Conservation (phyloP, 2,888 invertebrate genomes). For the Gymnosoma rotundatum region DNA sequence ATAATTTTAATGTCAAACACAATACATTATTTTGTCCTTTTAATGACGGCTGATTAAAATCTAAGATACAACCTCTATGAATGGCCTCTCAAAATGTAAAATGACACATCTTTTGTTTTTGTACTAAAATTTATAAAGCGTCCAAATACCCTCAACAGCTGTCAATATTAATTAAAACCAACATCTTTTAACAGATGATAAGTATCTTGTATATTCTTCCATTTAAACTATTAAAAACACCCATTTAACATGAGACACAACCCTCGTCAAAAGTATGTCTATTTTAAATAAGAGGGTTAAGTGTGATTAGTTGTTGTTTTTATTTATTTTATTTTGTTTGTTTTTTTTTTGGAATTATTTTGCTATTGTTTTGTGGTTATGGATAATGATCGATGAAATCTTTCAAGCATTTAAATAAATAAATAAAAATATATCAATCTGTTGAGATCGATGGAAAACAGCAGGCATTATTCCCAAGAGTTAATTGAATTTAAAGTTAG, state of each 20-base stretch:
- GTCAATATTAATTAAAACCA: conserved; percentile 3
- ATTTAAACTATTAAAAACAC: conserved; percentile 4
- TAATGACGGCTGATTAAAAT: too few relatives aligned
- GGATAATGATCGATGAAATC: conserved; percentile 58
- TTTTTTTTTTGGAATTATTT: conserved; percentile 2
- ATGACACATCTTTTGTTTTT: not conserved
- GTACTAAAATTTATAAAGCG: not conserved
- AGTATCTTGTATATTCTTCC: not conserved
- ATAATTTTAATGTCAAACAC: too few relatives aligned
- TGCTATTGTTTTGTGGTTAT: conserved; percentile 35
- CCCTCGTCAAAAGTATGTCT: conserved; percentile 10
- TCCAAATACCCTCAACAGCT: not conserved
- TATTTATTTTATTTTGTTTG: not conserved
- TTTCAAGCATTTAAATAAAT: conserved; percentile 16
- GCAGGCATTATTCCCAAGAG: conserved; percentile 44
- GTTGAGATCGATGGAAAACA: not conserved
- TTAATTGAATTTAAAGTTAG: conserved; percentile 24
- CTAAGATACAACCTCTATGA: too few relatives aligned
- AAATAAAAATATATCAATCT: conserved; percentile 5
- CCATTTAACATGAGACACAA: conserved; percentile 36
- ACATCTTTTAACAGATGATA: conserved; percentile 7
- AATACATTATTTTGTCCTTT: too few relatives aligned
- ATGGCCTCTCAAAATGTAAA: not conserved
- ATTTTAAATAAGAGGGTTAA: conserved; percentile 47
- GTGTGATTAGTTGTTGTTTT: not conserved